These are phyloP conservation scores for Chironomus tepperi DNA, from an alignment of 1,140 invertebrate species.

Conservation along the genomic window DNA sequence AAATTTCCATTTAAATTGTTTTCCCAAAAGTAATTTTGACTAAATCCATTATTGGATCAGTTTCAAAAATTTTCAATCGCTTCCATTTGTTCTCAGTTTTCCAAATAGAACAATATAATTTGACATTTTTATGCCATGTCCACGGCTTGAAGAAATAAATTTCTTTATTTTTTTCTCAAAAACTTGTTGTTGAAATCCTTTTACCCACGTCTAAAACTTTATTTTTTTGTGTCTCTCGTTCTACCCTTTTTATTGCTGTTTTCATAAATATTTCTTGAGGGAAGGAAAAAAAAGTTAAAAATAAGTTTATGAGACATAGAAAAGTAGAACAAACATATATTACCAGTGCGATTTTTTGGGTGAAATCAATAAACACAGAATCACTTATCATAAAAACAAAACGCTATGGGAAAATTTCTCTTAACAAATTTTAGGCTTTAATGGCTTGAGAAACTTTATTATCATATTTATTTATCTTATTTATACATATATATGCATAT, in stretches of 20 bases:
- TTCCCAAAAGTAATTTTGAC: no score
- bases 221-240: background rate
- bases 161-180: no score
- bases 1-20: no score
- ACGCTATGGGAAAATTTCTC: no score
- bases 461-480: background rate
- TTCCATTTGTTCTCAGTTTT: no score
- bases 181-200: background rate
- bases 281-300: background rate
- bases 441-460: slow-evolving; percentile 8
- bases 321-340: slow-evolving; percentile 9
- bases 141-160: no score
- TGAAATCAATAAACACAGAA: background rate
- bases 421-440: background rate
- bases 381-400: no score
- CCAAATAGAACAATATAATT: no score
- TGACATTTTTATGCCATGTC: no score
- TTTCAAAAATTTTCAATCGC: no score
- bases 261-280: background rate
- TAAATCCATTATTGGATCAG: no score
- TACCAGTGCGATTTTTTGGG: background rate
- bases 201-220: background rate
- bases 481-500: no score
- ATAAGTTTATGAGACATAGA: background rate
- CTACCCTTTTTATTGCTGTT: background rate